phyloP scores from a whole-genome alignment of 1,140 invertebrate genomes.

The Plutomurus gul region DNA sequence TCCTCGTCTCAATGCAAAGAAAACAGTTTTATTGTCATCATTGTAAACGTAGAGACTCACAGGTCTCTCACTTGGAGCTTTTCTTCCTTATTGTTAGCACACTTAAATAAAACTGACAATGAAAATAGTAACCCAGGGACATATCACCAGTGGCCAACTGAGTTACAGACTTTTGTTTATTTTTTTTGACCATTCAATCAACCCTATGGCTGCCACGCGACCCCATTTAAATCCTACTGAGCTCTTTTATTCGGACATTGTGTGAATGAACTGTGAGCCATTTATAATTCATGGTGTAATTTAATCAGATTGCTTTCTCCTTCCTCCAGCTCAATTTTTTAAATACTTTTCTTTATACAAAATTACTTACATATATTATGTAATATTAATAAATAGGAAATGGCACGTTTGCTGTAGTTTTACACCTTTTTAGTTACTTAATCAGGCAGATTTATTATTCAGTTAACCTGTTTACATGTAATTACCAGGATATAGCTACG shows the following conservation, averaged over 20 bases:
- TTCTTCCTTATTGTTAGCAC: not conserved
- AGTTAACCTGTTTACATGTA: no score
- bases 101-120: constrained; percentile 11
- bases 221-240: constrained; percentile 29
- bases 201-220: constrained; percentile 27
- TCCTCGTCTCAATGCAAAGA: constrained; percentile 36
- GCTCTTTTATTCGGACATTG: not conserved
- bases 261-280: no score
- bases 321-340: no score
- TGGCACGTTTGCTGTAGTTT: no score
- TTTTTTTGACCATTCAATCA: constrained; percentile 26
- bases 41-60: not conserved
- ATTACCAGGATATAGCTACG: no score
- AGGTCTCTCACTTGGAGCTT: not conserved
- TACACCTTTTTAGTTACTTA: no score
- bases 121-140: not conserved
- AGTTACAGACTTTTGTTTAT: not conserved
- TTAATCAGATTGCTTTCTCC: no score
- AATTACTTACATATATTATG: no score
- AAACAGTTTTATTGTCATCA: constrained; percentile 50
- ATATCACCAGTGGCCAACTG: not conserved
- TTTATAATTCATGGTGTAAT: no score
- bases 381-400: no score
- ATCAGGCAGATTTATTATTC: no score
- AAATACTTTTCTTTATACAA: no score